Conservation (phyloP, 1,140 invertebrate genomes). For the Sweltsa coloradensis region DNA sequence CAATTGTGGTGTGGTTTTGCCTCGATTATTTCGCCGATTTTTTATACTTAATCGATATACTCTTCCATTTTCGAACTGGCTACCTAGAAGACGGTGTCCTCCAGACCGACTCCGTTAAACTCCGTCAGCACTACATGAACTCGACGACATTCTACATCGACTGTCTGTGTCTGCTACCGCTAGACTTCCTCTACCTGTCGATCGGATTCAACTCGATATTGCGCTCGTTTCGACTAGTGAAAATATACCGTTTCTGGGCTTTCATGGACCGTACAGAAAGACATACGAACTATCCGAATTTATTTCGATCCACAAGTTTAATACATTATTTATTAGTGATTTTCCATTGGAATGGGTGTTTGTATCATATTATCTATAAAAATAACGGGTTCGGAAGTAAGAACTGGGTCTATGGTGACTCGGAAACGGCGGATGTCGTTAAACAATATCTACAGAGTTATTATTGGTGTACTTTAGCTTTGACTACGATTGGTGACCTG, state of each 20-base stretch:
- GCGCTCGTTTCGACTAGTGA: slow-evolving; percentile 91
- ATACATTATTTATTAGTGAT: slow-evolving; percentile 88
- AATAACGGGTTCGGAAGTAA: slow-evolving; percentile 85
- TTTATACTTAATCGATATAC: slow-evolving; percentile 89
- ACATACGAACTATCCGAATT: slow-evolving; percentile 97
- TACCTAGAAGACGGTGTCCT: slow-evolving; percentile 93
- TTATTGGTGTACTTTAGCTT: slow-evolving; percentile 93
- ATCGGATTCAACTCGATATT: slow-evolving; percentile 97
- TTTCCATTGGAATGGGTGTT: slow-evolving; percentile 99
- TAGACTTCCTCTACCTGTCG: slow-evolving; percentile 96
- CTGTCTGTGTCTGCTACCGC: slow-evolving; percentile 89
- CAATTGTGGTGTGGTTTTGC: slow-evolving; percentile 87
- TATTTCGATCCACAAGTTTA: slow-evolving; percentile 86
- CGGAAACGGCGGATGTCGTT: slow-evolving; percentile 72
- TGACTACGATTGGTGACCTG: slow-evolving; percentile 80
- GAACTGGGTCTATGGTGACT: slow-evolving; percentile 80
- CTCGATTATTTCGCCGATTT: slow-evolving; percentile 95
- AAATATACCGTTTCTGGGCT: slow-evolving; percentile 96
- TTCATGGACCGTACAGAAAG: slow-evolving; percentile 97
- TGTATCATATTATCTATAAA: slow-evolving; percentile 92
- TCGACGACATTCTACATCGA: slow-evolving; percentile 98
- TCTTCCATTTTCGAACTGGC: slow-evolving; percentile 94
- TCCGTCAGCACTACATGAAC: slow-evolving; percentile 96
- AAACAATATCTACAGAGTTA: slow-evolving; percentile 95
- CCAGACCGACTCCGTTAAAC: slow-evolving; percentile 86